Percentiles rank a stretch among this genome's conserved stretches.
Evolutionary conservation across 2,797 vertebrate genomes (phyloP).

Genomic region (Dendrocincla tyrannina): DNA sequence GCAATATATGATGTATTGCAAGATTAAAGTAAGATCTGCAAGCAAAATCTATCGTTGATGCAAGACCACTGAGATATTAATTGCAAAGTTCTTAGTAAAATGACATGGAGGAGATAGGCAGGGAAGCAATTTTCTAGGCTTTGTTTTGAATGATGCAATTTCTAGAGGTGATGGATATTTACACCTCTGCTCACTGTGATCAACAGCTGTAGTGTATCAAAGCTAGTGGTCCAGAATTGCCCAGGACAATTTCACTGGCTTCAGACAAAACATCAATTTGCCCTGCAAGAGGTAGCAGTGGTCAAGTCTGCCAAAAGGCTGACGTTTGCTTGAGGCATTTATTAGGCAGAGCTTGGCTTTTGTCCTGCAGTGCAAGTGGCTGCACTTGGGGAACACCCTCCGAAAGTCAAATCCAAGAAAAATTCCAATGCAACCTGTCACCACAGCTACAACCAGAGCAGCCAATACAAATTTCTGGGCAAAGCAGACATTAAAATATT

Average conservation of each 20-base stretch:
- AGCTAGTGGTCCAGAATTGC: not conserved
- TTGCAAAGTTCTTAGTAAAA: not conserved
- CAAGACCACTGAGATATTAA: not conserved
- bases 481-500: constrained; percentile 7
- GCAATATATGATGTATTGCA: not conserved
- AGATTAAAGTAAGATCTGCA: not conserved
- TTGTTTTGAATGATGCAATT: not conserved
- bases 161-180: not conserved
- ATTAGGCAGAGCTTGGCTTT: not conserved
- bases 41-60: not conserved
- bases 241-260: not conserved
- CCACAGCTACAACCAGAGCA: not conserved
- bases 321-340: not conserved
- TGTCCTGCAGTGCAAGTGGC: not conserved
- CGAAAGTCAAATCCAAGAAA: not conserved
- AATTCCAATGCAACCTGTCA: not conserved
- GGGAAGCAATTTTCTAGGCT: not conserved
- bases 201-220: not conserved
- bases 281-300: not conserved
- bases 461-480: constrained; percentile 6
- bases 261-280: not conserved
- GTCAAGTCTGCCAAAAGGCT: not conserved
- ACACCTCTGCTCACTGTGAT: not conserved
- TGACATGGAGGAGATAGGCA: not conserved
- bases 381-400: not conserved